phyloP scores from a whole-genome alignment of 1,140 invertebrate genomes.

The Panonychus citri region DNA sequence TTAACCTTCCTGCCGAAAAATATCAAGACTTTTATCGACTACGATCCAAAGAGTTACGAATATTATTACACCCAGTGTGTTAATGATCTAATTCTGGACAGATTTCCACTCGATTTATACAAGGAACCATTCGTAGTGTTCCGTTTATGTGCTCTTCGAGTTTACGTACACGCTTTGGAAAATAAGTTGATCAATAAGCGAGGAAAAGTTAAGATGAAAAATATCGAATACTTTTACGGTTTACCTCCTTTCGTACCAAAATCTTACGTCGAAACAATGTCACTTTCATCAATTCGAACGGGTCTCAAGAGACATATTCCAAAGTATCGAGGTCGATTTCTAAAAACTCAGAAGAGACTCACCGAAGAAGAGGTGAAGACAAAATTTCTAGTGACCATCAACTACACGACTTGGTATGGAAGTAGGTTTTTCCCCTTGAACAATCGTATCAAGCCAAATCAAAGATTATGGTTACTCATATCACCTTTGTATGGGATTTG shows the following conservation, averaged over 20 bases:
- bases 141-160: conserved; percentile 46
- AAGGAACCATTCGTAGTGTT: conserved; percentile 38
- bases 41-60: conserved; percentile 58
- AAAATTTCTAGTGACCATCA: conserved; percentile 67
- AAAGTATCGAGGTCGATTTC: conserved; percentile 53
- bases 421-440: conserved; percentile 55
- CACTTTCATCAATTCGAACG: conserved; percentile 59
- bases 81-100: conserved; percentile 71
- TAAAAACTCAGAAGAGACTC: conserved; percentile 49
- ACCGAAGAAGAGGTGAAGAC: conserved; percentile 47
- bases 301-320: conserved; percentile 62
- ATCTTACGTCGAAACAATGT: conserved; percentile 61
- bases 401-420: conserved; percentile 61
- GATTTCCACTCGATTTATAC: conserved; percentile 66
- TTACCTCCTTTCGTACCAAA: conserved; percentile 63
- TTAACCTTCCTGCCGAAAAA: conserved; percentile 63
- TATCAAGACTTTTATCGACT: conserved; percentile 49
- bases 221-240: conserved; percentile 67
- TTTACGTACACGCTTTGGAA: conserved; percentile 60
- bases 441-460: conserved; percentile 42
- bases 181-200: conserved; percentile 25
- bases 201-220: conserved; percentile 48
- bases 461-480: conserved; percentile 57
- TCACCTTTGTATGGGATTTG: conserved; percentile 61
- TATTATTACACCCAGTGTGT: conserved; percentile 72